A percentile compares a stretch with the other conserved stretches of the same genome.
Evolutionary conservation across 92 coral and sea anemone genomes (phyloP).

Genomic region (Parazoanthus atlanticus): DNA sequence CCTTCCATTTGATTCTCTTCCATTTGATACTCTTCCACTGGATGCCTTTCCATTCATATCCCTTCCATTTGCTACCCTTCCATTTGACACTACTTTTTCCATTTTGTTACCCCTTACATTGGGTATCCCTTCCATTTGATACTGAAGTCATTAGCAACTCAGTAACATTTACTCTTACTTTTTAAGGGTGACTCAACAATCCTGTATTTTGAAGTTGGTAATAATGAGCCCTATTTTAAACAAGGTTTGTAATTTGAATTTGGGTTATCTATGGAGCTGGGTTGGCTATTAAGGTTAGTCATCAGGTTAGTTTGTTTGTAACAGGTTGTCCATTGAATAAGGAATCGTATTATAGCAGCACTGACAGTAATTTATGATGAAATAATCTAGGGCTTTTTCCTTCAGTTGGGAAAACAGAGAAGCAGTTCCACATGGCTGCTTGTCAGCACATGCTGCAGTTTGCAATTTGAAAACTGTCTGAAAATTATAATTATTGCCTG

Average conservation of each 20-base stretch:
- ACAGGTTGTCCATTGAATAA: too few species aligned
- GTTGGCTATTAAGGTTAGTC: too few species aligned
- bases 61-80: too few species aligned
- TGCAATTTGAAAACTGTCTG: background rate
- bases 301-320: too few species aligned
- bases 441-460: background rate
- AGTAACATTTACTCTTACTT: background rate
- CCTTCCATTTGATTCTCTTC: too few species aligned
- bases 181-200: conserved; percentile 78
- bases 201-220: conserved; percentile 71
- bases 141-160: background rate
- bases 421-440: background rate
- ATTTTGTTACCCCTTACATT: background rate
- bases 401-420: background rate
- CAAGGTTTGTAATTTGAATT: conserved; percentile 52
- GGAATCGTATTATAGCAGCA: too few species aligned
- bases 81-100: too few species aligned
- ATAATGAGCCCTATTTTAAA: conserved; percentile 54
- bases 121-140: background rate
- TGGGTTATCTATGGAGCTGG: too few species aligned
- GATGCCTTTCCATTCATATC: too few species aligned
- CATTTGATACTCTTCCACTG: too few species aligned
- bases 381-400: too few species aligned
- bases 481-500: background rate
- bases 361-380: too few species aligned